Base-by-base conservation (phyloP, 2,888 invertebrate genomes). In the Rotaria macrura region DNA sequence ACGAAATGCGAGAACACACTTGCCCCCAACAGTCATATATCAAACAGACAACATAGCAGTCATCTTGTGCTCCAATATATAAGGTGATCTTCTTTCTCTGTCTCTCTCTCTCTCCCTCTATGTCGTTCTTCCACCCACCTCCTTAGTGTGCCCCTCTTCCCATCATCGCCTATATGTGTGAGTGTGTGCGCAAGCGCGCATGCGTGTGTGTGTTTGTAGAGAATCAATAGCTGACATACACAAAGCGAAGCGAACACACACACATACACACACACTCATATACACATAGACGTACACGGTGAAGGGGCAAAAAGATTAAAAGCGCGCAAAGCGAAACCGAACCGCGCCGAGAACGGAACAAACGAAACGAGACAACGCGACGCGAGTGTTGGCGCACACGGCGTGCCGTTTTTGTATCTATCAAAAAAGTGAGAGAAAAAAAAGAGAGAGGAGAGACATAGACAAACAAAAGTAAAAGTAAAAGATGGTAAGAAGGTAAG, bases 291-390 rank as follows among this genome's bases (percentile, higher is more conserved):
- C 65, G 34, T 65, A 65, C 65, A 65, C 65, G 65, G 65, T 65
- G 65, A 65, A 65, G 65, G 65, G 65, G 65, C 65, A 65, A 65
- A 65, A 65, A 65, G 65, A 65, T 65, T 65, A 65, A 65, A 65
- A 65, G 65, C 65, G 65, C 65, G 65, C 65, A 65, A 29, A 65
- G 65, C 79, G 79, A 79, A 79, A 79, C 79, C 65, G 34, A 65
- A 65, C 34, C 65, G 65, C 65, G 65, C 34, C 65, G 65, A 65
- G 79, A 79, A 79, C 79, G 43, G 79, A 79, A 79, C 79, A 79
- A 79, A 79, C 79, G 79, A 79, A 79, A 79, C 25, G 43, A 79
- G 79, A 79, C 79, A 79, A 79, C 43, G 43, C 23, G n/a, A 79
- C 43, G 79, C 12, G 79, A 79, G 79, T 79, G 43, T 79, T 38